A percentile compares a stretch with the other conserved stretches of the same genome.
phyloP scores from a whole-genome alignment of 2,888 invertebrate species.

The Calameuta filiformis region DNA sequence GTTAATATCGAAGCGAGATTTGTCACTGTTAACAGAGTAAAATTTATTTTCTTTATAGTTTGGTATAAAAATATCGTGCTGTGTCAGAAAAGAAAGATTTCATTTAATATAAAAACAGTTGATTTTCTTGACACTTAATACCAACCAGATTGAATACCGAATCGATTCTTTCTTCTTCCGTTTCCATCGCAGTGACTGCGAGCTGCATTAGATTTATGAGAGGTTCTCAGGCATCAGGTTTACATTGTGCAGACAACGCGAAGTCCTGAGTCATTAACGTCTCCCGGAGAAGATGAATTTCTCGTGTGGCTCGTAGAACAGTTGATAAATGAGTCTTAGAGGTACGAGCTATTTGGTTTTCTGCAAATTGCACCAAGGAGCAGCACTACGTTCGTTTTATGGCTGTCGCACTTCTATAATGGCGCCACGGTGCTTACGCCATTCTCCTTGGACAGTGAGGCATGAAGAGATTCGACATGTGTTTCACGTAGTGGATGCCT shows the following conservation, averaged over 20 bases:
- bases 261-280: background rate
- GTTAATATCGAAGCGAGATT: background rate
- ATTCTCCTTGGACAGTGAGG: background rate
- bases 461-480: background rate
- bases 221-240: background rate
- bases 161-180: background rate
- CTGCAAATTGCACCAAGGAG: background rate
- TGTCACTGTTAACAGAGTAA: background rate
- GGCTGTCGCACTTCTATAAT: background rate
- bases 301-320: background rate
- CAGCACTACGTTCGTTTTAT: background rate
- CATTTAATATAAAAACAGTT: background rate
- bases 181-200: background rate
- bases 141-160: background rate
- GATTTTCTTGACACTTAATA: background rate
- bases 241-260: background rate
- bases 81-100: background rate
- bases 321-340: background rate
- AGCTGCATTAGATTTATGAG: background rate
- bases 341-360: background rate
- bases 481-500: background rate
- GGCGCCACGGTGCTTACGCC: background rate
- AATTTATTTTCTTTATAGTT: background rate
- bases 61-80: background rate
- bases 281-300: background rate